These are phyloP conservation scores for Campoplex capitator DNA, from an alignment of 2,888 invertebrate genomes.

Conservation along the genomic window DNA sequence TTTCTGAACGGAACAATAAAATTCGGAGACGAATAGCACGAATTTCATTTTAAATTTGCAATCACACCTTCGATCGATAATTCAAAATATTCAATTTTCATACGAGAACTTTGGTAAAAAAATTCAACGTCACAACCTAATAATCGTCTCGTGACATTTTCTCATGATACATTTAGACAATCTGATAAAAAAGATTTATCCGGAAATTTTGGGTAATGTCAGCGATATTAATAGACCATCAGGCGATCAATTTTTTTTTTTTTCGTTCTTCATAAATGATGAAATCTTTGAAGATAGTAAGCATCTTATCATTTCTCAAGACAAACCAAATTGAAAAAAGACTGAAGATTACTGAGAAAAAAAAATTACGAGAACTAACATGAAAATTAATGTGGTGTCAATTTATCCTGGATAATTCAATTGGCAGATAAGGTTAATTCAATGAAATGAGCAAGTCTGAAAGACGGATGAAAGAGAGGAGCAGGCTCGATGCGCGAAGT, in stretches of 20 bases:
- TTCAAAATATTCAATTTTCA: too few species aligned
- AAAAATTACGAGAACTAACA: not conserved
- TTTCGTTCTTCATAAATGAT: not conserved
- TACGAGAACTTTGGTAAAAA: too few species aligned
- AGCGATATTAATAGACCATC: slow-evolving; percentile 39
- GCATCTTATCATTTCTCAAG: not conserved
- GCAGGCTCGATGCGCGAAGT: not conserved
- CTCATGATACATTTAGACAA: not conserved
- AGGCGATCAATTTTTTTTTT: slow-evolving; percentile 33
- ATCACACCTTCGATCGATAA: too few species aligned
- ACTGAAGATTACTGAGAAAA: slow-evolving; percentile 1
- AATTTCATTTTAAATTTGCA: too few species aligned
- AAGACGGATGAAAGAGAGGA: not conserved
- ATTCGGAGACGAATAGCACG: too few species aligned
- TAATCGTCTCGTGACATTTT: not conserved
- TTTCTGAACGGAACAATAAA: too few species aligned
- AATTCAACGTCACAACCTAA: not conserved
- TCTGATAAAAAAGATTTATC: slow-evolving; percentile 19
- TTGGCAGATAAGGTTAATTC: not conserved
- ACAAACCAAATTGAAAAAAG: not conserved
- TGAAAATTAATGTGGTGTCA: not conserved
- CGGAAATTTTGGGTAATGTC: slow-evolving; percentile 11
- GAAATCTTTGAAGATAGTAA: not conserved
- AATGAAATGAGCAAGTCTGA: not conserved
- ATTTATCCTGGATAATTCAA: not conserved